Evolutionary conservation across 2,888 invertebrate genomes (phyloP).

Genomic region (Boloria selene): DNA sequence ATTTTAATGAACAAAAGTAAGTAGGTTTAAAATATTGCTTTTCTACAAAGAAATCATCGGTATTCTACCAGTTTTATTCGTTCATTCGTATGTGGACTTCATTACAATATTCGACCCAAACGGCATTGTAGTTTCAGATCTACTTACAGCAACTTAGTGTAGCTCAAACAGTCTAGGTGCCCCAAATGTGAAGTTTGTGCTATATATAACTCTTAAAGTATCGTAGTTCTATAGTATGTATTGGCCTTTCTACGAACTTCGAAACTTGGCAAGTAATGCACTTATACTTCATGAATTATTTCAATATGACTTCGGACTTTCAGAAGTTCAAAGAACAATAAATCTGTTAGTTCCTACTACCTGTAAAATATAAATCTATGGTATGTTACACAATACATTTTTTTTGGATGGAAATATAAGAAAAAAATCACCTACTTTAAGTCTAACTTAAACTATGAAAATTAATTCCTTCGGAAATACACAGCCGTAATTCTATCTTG

Average conservation of each 20-base stretch:
- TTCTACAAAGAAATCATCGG: too few relatives aligned
- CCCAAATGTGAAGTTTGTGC: constrained; percentile 28
- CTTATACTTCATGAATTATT: constrained; percentile 22
- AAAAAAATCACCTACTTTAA: too few relatives aligned
- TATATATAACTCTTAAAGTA: constrained; percentile 16
- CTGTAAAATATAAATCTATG: neutral
- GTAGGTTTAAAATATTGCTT: too few relatives aligned
- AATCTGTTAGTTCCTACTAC: neutral
- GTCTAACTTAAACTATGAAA: too few relatives aligned
- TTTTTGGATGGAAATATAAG: too few relatives aligned
- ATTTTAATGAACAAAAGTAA: too few relatives aligned
- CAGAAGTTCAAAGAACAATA: neutral
- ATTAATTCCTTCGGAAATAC: too few relatives aligned
- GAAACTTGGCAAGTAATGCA: constrained; percentile 32
- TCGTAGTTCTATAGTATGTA: constrained; percentile 28
- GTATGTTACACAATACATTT: too few relatives aligned
- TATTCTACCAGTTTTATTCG: too few relatives aligned
- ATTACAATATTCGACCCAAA: constrained; percentile 11
- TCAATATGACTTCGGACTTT: constrained; percentile 12
- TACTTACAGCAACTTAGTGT: constrained; percentile 24
- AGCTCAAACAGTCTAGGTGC: constrained; percentile 23
- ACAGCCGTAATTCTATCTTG: too few relatives aligned
- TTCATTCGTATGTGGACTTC: neutral
- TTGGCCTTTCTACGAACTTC: constrained; percentile 31
- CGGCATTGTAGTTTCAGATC: constrained; percentile 20